These are phyloP conservation scores for Lates calcarifer DNA, from an alignment of 2,113 vertebrate genomes.

Conservation along the genomic window DNA sequence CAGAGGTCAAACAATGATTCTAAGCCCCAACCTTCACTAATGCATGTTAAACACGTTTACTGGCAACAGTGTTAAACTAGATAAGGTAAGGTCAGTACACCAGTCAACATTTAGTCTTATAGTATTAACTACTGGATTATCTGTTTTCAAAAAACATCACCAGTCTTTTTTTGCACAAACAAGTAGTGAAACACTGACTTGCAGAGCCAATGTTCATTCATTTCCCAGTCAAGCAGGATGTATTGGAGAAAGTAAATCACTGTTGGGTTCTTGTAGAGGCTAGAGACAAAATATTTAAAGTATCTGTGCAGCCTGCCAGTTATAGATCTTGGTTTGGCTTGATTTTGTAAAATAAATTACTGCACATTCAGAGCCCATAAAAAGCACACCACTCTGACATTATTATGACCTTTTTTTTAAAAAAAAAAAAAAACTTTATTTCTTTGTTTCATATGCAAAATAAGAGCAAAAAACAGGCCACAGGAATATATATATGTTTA, in stretches of 20 bases:
- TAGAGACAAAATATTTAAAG: not conserved
- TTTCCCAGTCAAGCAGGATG: not conserved
- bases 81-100: not conserved
- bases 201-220: conserved; percentile 3
- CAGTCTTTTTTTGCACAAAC: not conserved
- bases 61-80: not conserved
- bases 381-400: not conserved
- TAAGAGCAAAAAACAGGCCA: not conserved
- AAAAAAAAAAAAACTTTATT: too few species aligned
- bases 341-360: not conserved
- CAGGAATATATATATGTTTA: not conserved
- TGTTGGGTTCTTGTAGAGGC: conserved; percentile 5
- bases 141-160: not conserved
- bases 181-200: not conserved
- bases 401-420: not conserved
- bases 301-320: not conserved
- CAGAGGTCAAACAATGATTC: not conserved
- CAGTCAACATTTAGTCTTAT: not conserved
- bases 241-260: not conserved
- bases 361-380: not conserved
- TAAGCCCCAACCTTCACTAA: not conserved
- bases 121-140: not conserved
- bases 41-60: not conserved
- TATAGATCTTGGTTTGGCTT: not conserved
- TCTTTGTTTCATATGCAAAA: not conserved